Percentiles rank a stretch among this genome's conserved stretches.
phyloP scores from a whole-genome alignment of 2,888 invertebrate genomes.

The Incurvaria masculella region DNA sequence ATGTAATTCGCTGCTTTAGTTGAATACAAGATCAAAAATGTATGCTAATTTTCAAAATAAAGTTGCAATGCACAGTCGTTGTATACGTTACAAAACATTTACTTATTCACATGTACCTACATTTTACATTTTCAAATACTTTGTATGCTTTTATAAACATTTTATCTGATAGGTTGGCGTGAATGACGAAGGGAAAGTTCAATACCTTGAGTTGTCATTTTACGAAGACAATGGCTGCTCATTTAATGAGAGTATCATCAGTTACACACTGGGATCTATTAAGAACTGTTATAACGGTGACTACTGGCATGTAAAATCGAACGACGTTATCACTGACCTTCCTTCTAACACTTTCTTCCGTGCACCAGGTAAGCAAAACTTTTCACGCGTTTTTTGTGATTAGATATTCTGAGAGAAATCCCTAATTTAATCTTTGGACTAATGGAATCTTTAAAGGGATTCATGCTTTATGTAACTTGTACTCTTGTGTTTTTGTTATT shows the following conservation, averaged over 20 bases:
- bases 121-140: too few relatives aligned
- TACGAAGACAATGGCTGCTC: constrained; percentile 49
- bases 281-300: constrained; percentile 54
- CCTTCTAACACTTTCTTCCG: constrained; percentile 66
- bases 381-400: constrained; percentile 36
- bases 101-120: too few relatives aligned
- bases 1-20: too few relatives aligned
- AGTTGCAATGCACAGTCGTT: too few relatives aligned
- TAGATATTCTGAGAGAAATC: constrained; percentile 18
- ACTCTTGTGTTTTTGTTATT: too few relatives aligned
- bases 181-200: constrained; percentile 62
- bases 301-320: constrained; percentile 47
- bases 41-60: too few relatives aligned
- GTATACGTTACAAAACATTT: too few relatives aligned
- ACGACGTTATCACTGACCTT: constrained; percentile 58
- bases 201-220: constrained; percentile 54
- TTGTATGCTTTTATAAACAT: too few relatives aligned
- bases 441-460: too few relatives aligned
- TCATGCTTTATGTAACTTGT: too few relatives aligned
- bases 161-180: constrained; percentile 63
- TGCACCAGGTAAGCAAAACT: constrained; percentile 55
- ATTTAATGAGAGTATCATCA: constrained; percentile 45
- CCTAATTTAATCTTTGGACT: not conserved
- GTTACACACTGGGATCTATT: constrained; percentile 30
- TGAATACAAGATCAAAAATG: too few relatives aligned